Percentiles rank a stretch among this genome's conserved stretches.
Evolutionary conservation across 2,888 invertebrate genomes (phyloP).

Genomic region (Caenorhabditis doughertyi): DNA sequence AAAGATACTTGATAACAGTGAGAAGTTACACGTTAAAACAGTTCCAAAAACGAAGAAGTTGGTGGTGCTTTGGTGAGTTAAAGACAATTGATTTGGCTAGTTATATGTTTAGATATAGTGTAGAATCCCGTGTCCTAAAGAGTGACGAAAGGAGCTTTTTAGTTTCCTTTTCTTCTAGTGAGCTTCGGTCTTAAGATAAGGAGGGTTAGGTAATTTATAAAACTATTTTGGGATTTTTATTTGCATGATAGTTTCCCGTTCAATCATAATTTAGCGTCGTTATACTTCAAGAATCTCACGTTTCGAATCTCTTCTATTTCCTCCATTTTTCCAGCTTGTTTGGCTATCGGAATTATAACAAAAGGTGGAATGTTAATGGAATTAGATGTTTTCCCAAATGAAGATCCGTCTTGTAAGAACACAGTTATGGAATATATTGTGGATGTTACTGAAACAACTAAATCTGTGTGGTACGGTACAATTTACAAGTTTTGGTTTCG

Average conservation of each 20-base stretch:
- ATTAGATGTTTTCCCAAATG: conserved; percentile 63
- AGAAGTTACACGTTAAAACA: conserved; percentile 63
- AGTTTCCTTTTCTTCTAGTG: too few relatives aligned
- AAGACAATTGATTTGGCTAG: conserved; percentile 36
- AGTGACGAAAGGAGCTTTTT: conserved; percentile 28
- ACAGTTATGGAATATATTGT: conserved; percentile 68
- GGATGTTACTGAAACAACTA: conserved; percentile 62
- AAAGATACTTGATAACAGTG: conserved; percentile 67
- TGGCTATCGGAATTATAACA: conserved; percentile 57
- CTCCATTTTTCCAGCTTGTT: conserved; percentile 51
- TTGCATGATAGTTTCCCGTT: too few relatives aligned
- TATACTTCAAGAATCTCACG: too few relatives aligned
- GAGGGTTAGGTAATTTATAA: neutral
- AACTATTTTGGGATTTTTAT: conserved; percentile 12
- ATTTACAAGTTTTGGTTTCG: conserved; percentile 70
- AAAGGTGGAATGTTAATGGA: conserved; percentile 69
- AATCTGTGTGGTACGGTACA: conserved; percentile 64
- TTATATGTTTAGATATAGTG: neutral
- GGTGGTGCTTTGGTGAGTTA: conserved; percentile 62
- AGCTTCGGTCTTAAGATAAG: conserved; percentile 6
- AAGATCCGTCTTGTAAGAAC: conserved; percentile 61
- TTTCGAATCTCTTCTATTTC: too few relatives aligned
- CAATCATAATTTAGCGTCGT: too few relatives aligned
- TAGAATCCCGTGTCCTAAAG: conserved; percentile 1
- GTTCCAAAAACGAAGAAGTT: conserved; percentile 62